A percentile compares a stretch with the other conserved stretches of the same genome.
Evolutionary conservation across 2,888 invertebrate species (phyloP).

Genomic region (Dyspetes luteomarginatus): DNA sequence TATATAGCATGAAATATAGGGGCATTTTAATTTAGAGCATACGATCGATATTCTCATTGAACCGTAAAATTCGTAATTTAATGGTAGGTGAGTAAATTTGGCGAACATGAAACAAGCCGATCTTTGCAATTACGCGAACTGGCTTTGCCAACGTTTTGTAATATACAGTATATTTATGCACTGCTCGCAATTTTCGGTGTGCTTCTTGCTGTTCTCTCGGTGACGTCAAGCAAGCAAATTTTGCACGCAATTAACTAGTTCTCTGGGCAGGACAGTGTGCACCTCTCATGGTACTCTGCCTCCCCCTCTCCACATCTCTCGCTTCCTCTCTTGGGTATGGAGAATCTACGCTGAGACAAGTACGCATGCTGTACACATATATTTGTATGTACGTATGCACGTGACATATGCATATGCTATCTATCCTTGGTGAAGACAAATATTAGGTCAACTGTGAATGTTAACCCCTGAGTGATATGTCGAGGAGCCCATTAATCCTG

Average conservation of each 20-base stretch:
- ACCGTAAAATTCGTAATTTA: too few relatives aligned
- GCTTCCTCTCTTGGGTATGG: not conserved
- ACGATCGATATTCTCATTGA: too few relatives aligned
- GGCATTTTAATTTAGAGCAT: too few relatives aligned
- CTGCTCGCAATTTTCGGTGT: not conserved
- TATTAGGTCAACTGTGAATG: constrained; percentile 27
- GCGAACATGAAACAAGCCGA: too few relatives aligned
- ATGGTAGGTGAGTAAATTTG: too few relatives aligned
- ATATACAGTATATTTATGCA: not conserved
- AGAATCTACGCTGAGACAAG: constrained; percentile 14
- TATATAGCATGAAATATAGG: too few relatives aligned
- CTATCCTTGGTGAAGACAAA: constrained; percentile 32
- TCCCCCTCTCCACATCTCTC: too few relatives aligned
- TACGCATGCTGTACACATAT: not conserved
- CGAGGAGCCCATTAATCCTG: not conserved
- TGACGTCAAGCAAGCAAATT: constrained; percentile 12
- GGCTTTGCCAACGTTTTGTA: not conserved
- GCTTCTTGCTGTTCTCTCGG: not conserved
- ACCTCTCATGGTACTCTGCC: too few relatives aligned
- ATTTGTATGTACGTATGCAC: not conserved
- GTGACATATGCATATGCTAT: constrained; percentile 17
- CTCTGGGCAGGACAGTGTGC: constrained; percentile 29
- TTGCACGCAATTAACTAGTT: constrained; percentile 42
- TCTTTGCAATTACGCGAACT: too few relatives aligned
- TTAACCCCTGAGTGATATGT: not conserved